Evolutionary conservation across 1,140 invertebrate genomes (phyloP).

Genomic region (Lithobius niger): DNA sequence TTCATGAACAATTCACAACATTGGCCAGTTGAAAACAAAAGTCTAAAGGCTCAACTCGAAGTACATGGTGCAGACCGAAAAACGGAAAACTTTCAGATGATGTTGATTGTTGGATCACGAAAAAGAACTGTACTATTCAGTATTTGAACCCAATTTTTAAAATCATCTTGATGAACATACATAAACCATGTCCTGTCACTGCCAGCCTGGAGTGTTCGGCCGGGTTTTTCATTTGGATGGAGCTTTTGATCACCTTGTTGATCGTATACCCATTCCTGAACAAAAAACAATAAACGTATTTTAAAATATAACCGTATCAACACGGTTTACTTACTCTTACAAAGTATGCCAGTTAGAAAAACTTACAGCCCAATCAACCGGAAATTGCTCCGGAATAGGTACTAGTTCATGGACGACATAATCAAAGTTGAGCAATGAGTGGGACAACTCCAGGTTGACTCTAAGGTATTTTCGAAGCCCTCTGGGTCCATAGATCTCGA

Average conservation of each 20-base stretch:
- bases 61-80: no score
- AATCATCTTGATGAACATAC: conserved; percentile 21
- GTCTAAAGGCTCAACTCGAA: no score
- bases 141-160: background rate
- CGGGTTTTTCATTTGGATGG: conserved; percentile 29
- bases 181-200: conserved; percentile 24
- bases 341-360: no score
- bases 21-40: no score
- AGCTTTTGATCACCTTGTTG: conserved; percentile 9
- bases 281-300: background rate
- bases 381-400: conserved; percentile 25
- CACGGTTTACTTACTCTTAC: background rate
- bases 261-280: background rate
- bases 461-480: conserved; percentile 30
- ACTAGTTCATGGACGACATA: conserved; percentile 33
- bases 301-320: background rate
- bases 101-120: no score
- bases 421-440: conserved; percentile 27
- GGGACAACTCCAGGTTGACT: conserved; percentile 26
- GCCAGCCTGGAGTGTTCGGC: conserved; percentile 20
- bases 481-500: conserved; percentile 34
- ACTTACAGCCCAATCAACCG: conserved; percentile 24
- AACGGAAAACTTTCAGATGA: no score
- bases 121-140: background rate
- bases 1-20: no score